phyloP scores from a whole-genome alignment of 2,797 vertebrate species.

The Paratrypauchen microcephalus region DNA sequence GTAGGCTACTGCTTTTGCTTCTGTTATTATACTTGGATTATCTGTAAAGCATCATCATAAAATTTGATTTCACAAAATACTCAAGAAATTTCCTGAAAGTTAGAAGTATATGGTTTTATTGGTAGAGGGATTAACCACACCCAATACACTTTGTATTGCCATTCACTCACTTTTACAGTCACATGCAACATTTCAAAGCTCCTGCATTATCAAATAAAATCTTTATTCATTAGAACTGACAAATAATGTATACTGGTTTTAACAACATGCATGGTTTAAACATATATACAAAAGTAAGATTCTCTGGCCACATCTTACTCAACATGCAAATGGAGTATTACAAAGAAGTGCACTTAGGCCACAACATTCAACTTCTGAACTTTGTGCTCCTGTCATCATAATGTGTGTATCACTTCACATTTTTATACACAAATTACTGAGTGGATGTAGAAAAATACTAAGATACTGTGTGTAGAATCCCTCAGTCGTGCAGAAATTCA shows the following conservation, averaged over 20 bases:
- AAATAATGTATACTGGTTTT: background rate
- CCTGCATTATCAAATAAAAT: conserved; percentile 1
- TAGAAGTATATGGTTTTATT: background rate
- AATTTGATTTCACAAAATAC: background rate
- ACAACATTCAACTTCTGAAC: background rate
- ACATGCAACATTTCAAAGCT: conserved; percentile 1
- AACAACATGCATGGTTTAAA: conserved; percentile 19
- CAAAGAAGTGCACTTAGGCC: conserved; percentile 25
- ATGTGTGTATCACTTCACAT: background rate
- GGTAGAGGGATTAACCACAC: background rate
- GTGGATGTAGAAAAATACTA: background rate
- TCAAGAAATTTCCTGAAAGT: background rate
- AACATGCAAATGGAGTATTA: conserved; percentile 1
- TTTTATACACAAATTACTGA: background rate
- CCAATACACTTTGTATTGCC: background rate
- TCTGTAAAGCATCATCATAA: background rate
- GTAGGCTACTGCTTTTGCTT: background rate
- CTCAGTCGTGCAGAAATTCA: too few relatives aligned
- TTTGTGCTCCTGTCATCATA: conserved; percentile 3
- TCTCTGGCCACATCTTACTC: conserved; percentile 1
- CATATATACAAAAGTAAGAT: conserved; percentile 18
- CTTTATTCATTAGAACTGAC: background rate
- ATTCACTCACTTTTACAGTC: background rate
- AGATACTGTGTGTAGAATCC: too few relatives aligned
- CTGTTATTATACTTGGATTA: background rate